phyloP scores from a whole-genome alignment of 2,113 vertebrate species.

The Coracopsis vasa region DNA sequence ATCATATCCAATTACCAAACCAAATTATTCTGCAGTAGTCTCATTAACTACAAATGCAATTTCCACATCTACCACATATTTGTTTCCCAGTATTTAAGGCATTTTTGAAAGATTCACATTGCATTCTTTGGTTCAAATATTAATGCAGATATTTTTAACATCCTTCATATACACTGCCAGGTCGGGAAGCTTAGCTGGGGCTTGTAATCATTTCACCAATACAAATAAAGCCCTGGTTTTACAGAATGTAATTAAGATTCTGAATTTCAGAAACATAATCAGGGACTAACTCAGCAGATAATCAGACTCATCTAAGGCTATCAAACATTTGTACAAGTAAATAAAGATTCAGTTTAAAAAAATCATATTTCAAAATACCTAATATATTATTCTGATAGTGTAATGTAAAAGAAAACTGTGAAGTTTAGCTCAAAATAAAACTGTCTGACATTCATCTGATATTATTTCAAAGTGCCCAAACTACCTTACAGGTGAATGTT shows the following conservation, averaged over 20 bases:
- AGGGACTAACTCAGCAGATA: not conserved
- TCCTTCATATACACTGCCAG: not conserved
- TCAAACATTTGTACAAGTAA: not conserved
- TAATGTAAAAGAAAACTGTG: not conserved
- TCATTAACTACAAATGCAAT: not conserved
- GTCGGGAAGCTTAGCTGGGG: not conserved
- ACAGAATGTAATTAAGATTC: not conserved
- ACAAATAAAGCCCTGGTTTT: conserved; percentile 22
- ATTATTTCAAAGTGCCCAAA: not conserved
- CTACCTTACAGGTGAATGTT: not conserved
- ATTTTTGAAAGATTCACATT: not conserved
- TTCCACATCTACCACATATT: not conserved
- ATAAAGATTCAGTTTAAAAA: not conserved
- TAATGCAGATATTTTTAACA: conserved; percentile 9
- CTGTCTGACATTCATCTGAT: not conserved
- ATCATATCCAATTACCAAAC: not conserved
- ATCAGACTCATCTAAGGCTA: not conserved
- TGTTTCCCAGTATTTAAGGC: not conserved
- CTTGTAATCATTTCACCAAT: conserved; percentile 36
- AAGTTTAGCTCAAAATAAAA: not conserved
- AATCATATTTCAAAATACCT: not conserved
- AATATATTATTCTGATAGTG: not conserved
- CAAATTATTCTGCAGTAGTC: not conserved
- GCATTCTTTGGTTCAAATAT: not conserved
- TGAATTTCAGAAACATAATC: not conserved